A percentile compares a stretch with the other conserved stretches of the same genome.
Evolutionary conservation across 2,113 vertebrate genomes (phyloP).

Genomic region (Lepisosteus osseus): DNA sequence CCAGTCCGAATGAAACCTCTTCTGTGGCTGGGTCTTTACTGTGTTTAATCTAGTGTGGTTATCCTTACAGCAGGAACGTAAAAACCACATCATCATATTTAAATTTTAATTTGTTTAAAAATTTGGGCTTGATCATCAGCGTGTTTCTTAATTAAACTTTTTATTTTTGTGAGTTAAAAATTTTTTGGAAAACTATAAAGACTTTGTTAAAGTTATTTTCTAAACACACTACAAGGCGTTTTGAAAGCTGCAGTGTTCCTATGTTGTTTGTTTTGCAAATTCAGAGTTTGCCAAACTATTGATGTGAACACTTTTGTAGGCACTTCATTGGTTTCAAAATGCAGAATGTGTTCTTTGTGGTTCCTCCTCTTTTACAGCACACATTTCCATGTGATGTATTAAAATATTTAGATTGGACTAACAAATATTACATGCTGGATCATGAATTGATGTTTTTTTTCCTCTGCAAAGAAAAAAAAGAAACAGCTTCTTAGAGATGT

Average conservation of each 20-base stretch:
- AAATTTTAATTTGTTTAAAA: too few relatives aligned
- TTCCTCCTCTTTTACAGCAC: neutral
- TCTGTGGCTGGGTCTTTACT: neutral
- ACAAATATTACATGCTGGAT: too few relatives aligned
- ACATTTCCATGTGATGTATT: too few relatives aligned
- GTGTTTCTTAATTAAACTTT: too few relatives aligned
- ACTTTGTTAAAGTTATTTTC: slow-evolving; percentile 17
- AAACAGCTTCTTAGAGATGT: too few relatives aligned
- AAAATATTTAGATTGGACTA: too few relatives aligned
- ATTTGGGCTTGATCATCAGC: too few relatives aligned
- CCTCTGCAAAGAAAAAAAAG: too few relatives aligned
- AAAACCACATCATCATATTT: too few relatives aligned
- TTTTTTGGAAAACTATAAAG: neutral
- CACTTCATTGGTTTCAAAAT: neutral
- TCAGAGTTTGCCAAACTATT: neutral
- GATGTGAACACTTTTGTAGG: neutral
- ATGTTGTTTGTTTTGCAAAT: neutral
- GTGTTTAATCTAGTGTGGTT: neutral
- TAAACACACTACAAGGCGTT: neutral
- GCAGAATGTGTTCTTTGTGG: neutral
- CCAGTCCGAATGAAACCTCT: neutral
- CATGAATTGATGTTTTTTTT: too few relatives aligned
- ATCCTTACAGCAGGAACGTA: neutral
- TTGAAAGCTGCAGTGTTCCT: neutral
- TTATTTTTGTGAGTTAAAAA: too few relatives aligned